Percentiles rank a stretch among this genome's conserved stretches.
phyloP scores from a whole-genome alignment of 2,888 invertebrate species.

The Ormyrus rosae region DNA sequence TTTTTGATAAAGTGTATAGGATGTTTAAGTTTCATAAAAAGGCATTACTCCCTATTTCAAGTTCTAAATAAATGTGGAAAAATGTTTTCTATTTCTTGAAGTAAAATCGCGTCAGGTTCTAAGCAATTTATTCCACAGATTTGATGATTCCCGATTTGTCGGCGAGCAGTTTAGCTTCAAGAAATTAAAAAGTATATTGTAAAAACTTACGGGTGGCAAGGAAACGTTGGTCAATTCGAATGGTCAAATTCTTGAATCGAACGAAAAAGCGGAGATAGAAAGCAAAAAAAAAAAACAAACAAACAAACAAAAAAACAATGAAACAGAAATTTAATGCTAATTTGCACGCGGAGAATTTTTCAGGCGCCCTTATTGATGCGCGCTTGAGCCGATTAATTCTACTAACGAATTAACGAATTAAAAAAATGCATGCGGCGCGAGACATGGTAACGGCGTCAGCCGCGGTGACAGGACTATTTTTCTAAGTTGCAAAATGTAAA shows the following conservation, averaged over 20 bases:
- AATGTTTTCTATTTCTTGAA: too few relatives aligned
- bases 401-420: slow-evolving; percentile 11
- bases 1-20: too few relatives aligned
- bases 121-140: too few relatives aligned
- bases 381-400: slow-evolving; percentile 4
- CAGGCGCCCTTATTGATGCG: background rate
- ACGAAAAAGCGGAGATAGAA: background rate
- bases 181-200: slow-evolving; percentile 3
- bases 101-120: too few relatives aligned
- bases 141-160: too few relatives aligned
- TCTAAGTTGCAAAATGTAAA: slow-evolving; percentile 74
- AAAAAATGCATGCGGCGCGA: slow-evolving; percentile 59
- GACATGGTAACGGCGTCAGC: slow-evolving; percentile 67
- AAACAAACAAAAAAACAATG: background rate
- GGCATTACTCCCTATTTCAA: too few relatives aligned
- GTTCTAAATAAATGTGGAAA: too few relatives aligned
- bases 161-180: slow-evolving; percentile 7
- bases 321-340: slow-evolving; percentile 17
- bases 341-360: slow-evolving; percentile 48
- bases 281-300: slow-evolving; percentile 1
- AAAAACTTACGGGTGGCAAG: slow-evolving; percentile 32
- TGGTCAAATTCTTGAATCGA: slow-evolving; percentile 51
- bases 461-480: slow-evolving; percentile 71
- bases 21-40: too few relatives aligned
- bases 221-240: slow-evolving; percentile 57